A percentile compares a stretch with the other conserved stretches of the same genome.
These are phyloP conservation scores for Enoplosus armatus DNA, from an alignment of 2,797 vertebrate genomes.

Conservation along the genomic window DNA sequence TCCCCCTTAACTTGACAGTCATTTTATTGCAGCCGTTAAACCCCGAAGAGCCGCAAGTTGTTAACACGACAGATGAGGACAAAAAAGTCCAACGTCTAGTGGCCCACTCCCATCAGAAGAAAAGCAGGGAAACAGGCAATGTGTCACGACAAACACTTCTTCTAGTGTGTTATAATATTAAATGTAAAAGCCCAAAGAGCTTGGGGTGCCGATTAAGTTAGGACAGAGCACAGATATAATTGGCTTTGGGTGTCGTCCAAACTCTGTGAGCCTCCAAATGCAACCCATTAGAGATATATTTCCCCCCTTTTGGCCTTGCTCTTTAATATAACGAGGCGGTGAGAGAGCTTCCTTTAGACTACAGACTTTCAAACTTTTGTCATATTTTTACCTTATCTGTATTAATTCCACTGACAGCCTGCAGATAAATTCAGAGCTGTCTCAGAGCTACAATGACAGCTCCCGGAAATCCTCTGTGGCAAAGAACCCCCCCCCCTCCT, in stretches of 20 bases:
- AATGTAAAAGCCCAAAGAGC: slow-evolving; percentile 68
- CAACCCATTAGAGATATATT: slow-evolving; percentile 72
- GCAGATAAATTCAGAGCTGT: slow-evolving; percentile 84
- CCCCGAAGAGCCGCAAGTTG: slow-evolving; percentile 64
- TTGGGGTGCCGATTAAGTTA: slow-evolving; percentile 74
- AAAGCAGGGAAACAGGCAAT: slow-evolving; percentile 28
- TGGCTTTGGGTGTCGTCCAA: slow-evolving; percentile 73
- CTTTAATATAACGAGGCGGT: slow-evolving; percentile 73
- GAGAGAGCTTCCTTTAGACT: slow-evolving; percentile 70
- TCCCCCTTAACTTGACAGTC: slow-evolving; percentile 59
- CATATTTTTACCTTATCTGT: slow-evolving; percentile 83
- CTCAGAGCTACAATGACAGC: slow-evolving; percentile 78
- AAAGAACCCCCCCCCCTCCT: slow-evolving; percentile 1
- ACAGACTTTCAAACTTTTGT: slow-evolving; percentile 80
- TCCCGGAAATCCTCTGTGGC: slow-evolving; percentile 75
- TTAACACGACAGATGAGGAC: slow-evolving; percentile 72
- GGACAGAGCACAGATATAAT: slow-evolving; percentile 77
- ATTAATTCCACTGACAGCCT: slow-evolving; percentile 85
- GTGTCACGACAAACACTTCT: slow-evolving; percentile 60
- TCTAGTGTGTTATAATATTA: slow-evolving; percentile 53
- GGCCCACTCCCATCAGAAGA: slow-evolving; percentile 32
- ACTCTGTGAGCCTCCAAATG: slow-evolving; percentile 72
- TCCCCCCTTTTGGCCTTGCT: slow-evolving; percentile 59
- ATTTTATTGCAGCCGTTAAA: slow-evolving; percentile 76
- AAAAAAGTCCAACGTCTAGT: slow-evolving; percentile 44